Base-by-base conservation (phyloP, 1,140 invertebrate genomes). In the Paraescarpia echinospica region DNA sequence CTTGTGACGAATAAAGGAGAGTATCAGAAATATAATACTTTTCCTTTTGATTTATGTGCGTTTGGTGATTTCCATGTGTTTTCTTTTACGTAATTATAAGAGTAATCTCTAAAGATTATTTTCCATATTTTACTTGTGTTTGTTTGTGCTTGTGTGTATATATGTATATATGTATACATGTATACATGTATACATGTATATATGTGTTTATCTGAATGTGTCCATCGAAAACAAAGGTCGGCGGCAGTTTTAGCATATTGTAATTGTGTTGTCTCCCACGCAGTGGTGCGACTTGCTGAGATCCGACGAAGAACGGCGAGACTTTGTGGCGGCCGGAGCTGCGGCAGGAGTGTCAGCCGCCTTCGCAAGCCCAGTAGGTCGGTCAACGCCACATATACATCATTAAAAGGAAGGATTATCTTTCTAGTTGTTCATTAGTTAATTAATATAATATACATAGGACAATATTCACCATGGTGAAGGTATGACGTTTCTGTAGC, bases 291-390 rank as follows among this genome's bases (percentile, higher is more conserved):
- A 98, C 94, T 98, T 98, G 93, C 96, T 96, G 93, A 94, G 95
- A 88, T 94, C 94, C 89, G 99, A 99, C 96, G 98, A 99, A 94
- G 99, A 99, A 96, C 99, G 99, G 96, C 96, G 99, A 92, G 99
- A 99, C 96, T 99, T 99, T 97, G 99, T 99, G 0, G 98, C 98
- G 90, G 99, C 98, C 4, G 99, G 99, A 35, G 99, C 99, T 12
- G 99, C 99, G 0, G 98, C 98, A 34, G 99, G 99, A 33, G 99
- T 92, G 35, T 92, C 92, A 18, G 92, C 92, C 5, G 92, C 92
- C 33, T 92, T 92, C 88, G 92, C 92, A 8, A 92, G 92, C n/a
- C 92, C 92, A n/a, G 92, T 92, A 35, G 92, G 91, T 92, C 33
- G 34, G 91, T 92, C n/a, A 31, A 35, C n/a, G 59, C 59, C 22